Base-by-base conservation (phyloP, 2,113 vertebrate species). In the Amphiprion percula region DNA sequence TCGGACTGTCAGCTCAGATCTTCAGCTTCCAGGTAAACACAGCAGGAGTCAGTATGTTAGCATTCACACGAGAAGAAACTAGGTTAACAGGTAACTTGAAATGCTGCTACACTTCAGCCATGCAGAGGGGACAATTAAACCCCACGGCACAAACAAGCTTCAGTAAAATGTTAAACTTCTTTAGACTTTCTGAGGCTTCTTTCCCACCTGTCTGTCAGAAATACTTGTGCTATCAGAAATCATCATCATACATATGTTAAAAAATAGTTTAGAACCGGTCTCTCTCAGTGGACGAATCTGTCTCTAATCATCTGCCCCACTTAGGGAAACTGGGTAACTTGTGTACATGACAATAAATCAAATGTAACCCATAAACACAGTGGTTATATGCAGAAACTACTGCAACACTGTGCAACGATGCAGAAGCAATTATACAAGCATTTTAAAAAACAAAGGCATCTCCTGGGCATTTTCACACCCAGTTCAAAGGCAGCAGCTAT, bases 21-120 rank as follows among this genome's bases (percentile, higher is more conserved):
- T 99, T 99, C 80, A 94, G 94, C 67, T 99, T 98, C 85, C 97
- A 98, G 97, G 98, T 98, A 89, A 82, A 87, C 58, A 19, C 15
- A n/a, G 14, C 46, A 44, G 19, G 5, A n/a, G 7, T 4, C 15
- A 3, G 49, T 50, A 7, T 50, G 16, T n/a, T 50, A 2, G 6
- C 19, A 52, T n/a, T 21, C 49, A 44, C 11, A 0, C 41, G 1
- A 44, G 41, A 44, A 44, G 41, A 15, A 44, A 12, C 41, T 12
- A 44, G 41, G 14, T 44, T 44, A 44, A 2, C 41, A 14, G 41
- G 41, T 12, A 44, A 4, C 41, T 15, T 44, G 4, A 15, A 44
- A 15, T 44, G 41, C 12, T 44, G 12, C 12, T 44, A 4, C 11
- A 14, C 41, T 44, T 44, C 41, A 41, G 1, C 39, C 39, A 41